Conservation (phyloP, 2,797 vertebrate species). For the Sebastes itinus region DNA sequence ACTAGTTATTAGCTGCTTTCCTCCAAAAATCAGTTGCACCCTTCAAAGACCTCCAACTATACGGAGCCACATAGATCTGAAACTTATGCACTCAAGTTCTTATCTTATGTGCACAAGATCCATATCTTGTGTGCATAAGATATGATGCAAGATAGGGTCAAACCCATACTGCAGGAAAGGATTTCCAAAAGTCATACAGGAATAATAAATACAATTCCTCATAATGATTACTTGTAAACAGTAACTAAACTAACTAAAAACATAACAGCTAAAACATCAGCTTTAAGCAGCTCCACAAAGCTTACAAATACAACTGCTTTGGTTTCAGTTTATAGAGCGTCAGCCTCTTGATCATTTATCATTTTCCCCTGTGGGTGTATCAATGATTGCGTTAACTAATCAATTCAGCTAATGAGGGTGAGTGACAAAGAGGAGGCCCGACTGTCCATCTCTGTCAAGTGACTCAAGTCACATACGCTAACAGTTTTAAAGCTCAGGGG, state of each 20-base stretch:
- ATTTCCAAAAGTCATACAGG: background rate
- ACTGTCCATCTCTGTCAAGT: conserved; percentile 27
- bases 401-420: conserved; percentile 58
- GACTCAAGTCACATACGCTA: background rate
- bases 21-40: background rate
- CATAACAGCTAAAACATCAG: background rate
- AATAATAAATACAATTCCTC: background rate
- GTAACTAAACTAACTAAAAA: no score
- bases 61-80: background rate
- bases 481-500: background rate
- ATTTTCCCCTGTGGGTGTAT: conserved; percentile 36
- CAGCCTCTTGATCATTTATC: conserved; percentile 41
- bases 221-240: background rate
- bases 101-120: background rate
- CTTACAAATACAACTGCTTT: background rate
- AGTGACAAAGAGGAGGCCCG: conserved; percentile 26
- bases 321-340: background rate
- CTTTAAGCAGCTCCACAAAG: background rate
- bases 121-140: background rate
- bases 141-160: no score
- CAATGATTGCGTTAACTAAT: conserved; percentile 48
- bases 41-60: background rate
- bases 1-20: background rate
- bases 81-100: background rate
- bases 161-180: background rate